Conservation (phyloP, 1,140 invertebrate species). For the Yoshiicerus persimilis region DNA sequence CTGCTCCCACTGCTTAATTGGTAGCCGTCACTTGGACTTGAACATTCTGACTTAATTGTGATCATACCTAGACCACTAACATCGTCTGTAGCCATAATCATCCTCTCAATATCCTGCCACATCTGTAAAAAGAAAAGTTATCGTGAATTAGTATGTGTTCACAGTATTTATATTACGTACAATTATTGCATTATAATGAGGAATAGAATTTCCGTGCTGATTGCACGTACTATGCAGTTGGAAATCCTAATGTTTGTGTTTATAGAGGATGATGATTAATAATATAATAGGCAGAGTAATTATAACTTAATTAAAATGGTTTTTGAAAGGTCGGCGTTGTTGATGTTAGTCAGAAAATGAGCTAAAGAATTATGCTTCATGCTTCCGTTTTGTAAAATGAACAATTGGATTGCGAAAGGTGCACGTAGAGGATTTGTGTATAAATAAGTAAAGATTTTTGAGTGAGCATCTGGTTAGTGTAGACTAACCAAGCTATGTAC, state of each 20-base stretch:
- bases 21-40: not conserved
- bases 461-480: too few relatives aligned
- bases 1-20: not conserved
- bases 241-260: not conserved
- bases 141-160: not conserved
- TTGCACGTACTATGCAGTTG: not conserved
- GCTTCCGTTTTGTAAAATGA: not conserved
- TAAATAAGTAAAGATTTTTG: too few relatives aligned
- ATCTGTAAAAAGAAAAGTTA: conserved; percentile 53
- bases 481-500: not conserved
- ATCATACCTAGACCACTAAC: conserved; percentile 31
- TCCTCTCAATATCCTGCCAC: conserved; percentile 61
- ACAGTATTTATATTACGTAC: not conserved
- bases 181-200: not conserved
- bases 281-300: not conserved
- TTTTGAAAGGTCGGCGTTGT: too few relatives aligned
- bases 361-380: not conserved
- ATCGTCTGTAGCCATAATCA: conserved; percentile 52
- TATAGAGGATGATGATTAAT: not conserved
- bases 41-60: conserved; percentile 36
- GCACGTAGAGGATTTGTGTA: not conserved
- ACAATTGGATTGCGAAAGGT: not conserved
- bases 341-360: not conserved
- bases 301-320: too few relatives aligned
- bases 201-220: not conserved